Evolutionary conservation across 2,888 invertebrate genomes (phyloP), one percentile per base, ranked within the genome.

Genomic region (Acleris cristana): DNA sequence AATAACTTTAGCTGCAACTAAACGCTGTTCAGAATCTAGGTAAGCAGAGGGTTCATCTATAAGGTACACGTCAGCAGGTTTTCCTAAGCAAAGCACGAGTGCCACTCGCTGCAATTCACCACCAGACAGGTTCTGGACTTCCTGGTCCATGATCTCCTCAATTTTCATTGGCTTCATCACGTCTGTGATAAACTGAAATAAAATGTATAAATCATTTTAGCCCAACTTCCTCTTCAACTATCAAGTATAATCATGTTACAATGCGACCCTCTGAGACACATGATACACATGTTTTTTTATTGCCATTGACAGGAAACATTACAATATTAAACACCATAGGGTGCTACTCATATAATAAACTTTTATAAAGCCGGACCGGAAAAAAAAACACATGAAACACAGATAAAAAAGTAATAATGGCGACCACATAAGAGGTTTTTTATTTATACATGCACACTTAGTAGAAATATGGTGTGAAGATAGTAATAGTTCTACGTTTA

Each of bases 21-120:
- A 94, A 98, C 99, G 99, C 92, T 99, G 99, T 84, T 99, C 99
- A 4, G 99, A 99, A 90, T 99, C 99, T 71, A 99, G 93, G 89
- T 99, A 99, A 55, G 99, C 99, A 16, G 99, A 99, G 0, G 99
- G 99, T 90, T 99, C 99, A 83, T 99, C 99, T 77, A 99, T 97
- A 23, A 99, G 95, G 89, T 99, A 99, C 4, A 99, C 99, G 89
- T 99, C 99, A 0, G 99, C 99, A 0, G 99, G 99, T 88, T 99
- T 99, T 57, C 99, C 99, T 21, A 99, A 94, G 82, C 99, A 99
- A 19, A 99, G 94, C 64, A 98, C 97, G 84, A 99, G 88, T 0
- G 99, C 99, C 23, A 99, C 98, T 81, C 99, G 95, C 90, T 99
- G 99, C 93, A 99, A 95, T 93, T 99, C 99, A 94, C 99, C 99